phyloP scores from a whole-genome alignment of 1,140 invertebrate genomes.

The Drosophila lini region DNA sequence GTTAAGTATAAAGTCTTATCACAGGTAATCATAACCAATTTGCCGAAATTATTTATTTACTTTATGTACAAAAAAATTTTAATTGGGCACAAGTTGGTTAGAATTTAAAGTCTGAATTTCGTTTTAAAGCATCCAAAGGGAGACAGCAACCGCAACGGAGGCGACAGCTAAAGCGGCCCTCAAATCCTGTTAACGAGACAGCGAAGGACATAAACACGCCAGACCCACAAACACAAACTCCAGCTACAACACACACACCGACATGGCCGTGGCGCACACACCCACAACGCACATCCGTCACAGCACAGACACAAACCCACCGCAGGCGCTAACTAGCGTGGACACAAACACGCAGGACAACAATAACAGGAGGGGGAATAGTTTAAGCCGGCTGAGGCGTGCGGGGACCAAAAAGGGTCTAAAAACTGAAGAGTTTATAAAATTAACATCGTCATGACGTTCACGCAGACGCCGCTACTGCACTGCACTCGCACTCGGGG shows the following conservation, averaged over 20 bases:
- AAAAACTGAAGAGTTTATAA: constrained; percentile 78
- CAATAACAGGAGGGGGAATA: constrained; percentile 28
- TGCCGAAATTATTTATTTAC: background rate
- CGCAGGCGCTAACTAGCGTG: constrained; percentile 58
- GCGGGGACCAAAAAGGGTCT: constrained; percentile 23
- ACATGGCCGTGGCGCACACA: constrained; percentile 8
- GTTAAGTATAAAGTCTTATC: background rate
- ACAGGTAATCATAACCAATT: background rate
- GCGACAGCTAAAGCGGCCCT: constrained; percentile 35
- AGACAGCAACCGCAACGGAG: constrained; percentile 17
- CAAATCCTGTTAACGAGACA: constrained; percentile 54
- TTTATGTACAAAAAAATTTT: background rate
- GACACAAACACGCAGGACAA: constrained; percentile 49
- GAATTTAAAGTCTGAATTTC: constrained; percentile 10
- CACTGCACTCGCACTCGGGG: constrained; percentile 7
- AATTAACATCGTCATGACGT: constrained; percentile 81
- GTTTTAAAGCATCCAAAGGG: constrained; percentile 9
- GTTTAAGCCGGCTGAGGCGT: constrained; percentile 25
- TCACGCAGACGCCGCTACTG: constrained; percentile 41
- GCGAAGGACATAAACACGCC: constrained; percentile 66
- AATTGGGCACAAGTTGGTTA: background rate
- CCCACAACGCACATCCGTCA: constrained; percentile 57
- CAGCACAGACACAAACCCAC: constrained; percentile 52
- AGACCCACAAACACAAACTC: constrained; percentile 46
- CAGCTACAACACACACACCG: constrained; percentile 18